Base-by-base conservation (phyloP, 2,888 invertebrate species). In the Sussaba pulchella region DNA sequence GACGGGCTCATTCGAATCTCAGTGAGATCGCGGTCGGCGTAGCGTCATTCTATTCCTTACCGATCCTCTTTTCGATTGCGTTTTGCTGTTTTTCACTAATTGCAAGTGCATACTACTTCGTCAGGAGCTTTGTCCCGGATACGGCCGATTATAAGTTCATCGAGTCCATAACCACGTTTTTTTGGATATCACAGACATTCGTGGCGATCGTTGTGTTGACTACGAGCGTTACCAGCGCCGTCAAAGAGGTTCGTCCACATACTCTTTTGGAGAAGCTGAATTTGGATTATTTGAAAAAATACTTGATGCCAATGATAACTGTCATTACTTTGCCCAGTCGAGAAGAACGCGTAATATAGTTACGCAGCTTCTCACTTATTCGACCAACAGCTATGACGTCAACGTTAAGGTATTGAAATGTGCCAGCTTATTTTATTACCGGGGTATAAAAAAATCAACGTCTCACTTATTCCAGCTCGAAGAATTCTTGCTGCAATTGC, bases 81-180 rank as follows among this genome's bases (percentile, higher is more conserved):
- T 77, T 64, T 24, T 6, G 17, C 6, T 85, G 82, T 24, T 39
- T 63, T 4, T 6, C 69, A 0, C 17, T 84, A 2, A 36, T 84
- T n/a, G 83, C 79, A 63, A 81, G 77, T 17, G 31, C 31, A 14
- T 86, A 85, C 57, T n/a, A 6, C 85, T 77, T 2, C 6, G 4
- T 31, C 6, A 2, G 2, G 6, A 2, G 4, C 4, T 31, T 31
- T 31, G 6, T 31, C 31, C 4, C 4, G 6, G 2, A 5, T 31
- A 2, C 6, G 31, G 4, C 31, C 6, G 31, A 31, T 31, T 31
- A 31, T 6, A 31, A 31, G 31, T 2, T 6, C 6, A 31, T 31
- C 6, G 2, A 6, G 31, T 6, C 6, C 4, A 6, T 31, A 2
- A 31, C 4, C 31, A 5, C 31, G 31, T 31, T 31, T 31, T 31